A percentile compares a stretch with the other conserved stretches of the same genome.
Evolutionary conservation across 2,888 invertebrate species (phyloP).

Genomic region (Hyposoter didymator): DNA sequence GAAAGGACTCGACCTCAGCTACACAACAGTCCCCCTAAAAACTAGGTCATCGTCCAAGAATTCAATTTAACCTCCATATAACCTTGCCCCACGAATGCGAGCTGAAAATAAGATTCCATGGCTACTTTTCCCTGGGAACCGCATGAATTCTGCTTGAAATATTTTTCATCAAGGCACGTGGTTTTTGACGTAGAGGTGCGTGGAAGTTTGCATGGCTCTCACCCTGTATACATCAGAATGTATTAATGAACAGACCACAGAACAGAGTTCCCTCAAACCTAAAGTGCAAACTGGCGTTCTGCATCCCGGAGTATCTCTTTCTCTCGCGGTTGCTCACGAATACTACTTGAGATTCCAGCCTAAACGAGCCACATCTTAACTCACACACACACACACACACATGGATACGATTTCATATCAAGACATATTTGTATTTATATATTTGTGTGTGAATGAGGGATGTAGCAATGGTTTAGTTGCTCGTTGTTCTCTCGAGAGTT

Average conservation of each 20-base stretch:
- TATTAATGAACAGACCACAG: slow-evolving; percentile 44
- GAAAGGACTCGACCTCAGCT: background rate
- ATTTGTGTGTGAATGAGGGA: slow-evolving; percentile 8
- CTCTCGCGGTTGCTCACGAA: slow-evolving; percentile 44
- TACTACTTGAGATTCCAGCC: slow-evolving; percentile 37
- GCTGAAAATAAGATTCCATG: background rate
- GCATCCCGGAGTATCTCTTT: slow-evolving; percentile 21
- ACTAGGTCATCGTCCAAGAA: background rate
- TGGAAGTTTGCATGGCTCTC: background rate
- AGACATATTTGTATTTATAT: background rate
- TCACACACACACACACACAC: background rate
- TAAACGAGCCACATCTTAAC: slow-evolving; percentile 48
- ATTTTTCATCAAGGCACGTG: background rate
- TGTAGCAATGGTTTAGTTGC: slow-evolving; percentile 44
- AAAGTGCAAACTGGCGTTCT: slow-evolving; percentile 47
- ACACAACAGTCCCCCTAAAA: background rate
- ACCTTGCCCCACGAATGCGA: background rate
- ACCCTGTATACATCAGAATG: background rate
- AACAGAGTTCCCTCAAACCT: slow-evolving; percentile 13
- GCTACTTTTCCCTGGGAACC: background rate
- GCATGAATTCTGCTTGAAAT: background rate
- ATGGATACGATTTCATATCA: background rate
- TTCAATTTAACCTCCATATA: background rate
- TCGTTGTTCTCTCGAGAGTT: slow-evolving; percentile 16
- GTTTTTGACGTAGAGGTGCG: background rate